These are phyloP conservation scores for Trematocara nigrifrons DNA, from an alignment of 2,113 vertebrate species.

Conservation along the genomic window DNA sequence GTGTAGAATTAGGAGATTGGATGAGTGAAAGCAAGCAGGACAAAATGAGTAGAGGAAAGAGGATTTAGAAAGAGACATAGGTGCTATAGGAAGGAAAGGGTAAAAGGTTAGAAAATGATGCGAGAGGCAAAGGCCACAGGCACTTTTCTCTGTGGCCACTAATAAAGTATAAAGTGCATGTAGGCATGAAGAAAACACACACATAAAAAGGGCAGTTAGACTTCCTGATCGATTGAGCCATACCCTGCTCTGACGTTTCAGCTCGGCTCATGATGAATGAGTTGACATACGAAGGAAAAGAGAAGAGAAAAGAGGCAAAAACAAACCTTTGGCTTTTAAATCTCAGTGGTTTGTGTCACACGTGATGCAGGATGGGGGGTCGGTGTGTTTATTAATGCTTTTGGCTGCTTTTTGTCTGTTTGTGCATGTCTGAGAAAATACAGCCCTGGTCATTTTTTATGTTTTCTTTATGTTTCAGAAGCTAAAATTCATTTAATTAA, in stretches of 20 bases:
- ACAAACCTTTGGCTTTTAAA: slow-evolving; percentile 56
- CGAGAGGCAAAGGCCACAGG: slow-evolving; percentile 29
- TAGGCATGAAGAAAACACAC: slow-evolving; percentile 23
- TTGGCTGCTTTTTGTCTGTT: not conserved
- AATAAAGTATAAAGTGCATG: slow-evolving; percentile 31
- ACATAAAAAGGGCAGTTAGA: slow-evolving; percentile 45
- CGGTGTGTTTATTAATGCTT: not conserved
- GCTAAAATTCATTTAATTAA: not conserved
- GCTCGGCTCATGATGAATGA: slow-evolving; percentile 63
- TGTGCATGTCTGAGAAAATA: not conserved
- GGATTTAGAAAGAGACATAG: not conserved
- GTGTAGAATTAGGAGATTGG: not conserved
- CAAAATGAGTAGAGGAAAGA: slow-evolving; percentile 7
- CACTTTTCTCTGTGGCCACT: slow-evolving; percentile 36
- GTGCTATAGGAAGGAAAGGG: not conserved
- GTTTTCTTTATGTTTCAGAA: not conserved
- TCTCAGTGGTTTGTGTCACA: slow-evolving; percentile 44
- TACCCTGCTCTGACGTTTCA: slow-evolving; percentile 57
- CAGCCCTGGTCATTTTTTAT: not conserved
- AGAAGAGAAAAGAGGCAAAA: slow-evolving; percentile 29
- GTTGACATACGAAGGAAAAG: slow-evolving; percentile 47
- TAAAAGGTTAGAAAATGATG: slow-evolving; percentile 27
- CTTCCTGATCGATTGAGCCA: slow-evolving; percentile 68
- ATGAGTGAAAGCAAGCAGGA: not conserved
- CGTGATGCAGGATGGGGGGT: not conserved